phyloP scores from a whole-genome alignment of 2,797 vertebrate genomes.

The Gobionotothen gibberifrons region DNA sequence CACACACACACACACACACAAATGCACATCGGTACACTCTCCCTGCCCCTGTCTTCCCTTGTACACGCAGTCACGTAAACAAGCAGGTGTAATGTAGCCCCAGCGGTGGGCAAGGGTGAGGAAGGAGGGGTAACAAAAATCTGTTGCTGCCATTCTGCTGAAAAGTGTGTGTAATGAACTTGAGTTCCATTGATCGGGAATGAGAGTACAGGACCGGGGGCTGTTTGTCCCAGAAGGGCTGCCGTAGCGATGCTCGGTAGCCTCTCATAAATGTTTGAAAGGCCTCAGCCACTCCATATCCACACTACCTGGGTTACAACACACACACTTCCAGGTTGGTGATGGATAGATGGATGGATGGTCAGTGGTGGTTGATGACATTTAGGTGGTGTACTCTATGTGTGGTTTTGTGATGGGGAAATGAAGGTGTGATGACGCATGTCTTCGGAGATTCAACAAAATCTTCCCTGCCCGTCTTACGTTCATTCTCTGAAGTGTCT shows the following conservation, averaged over 20 bases:
- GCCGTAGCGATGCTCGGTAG: slow-evolving; percentile 69
- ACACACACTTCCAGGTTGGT: slow-evolving; percentile 63
- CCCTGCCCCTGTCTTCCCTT: slow-evolving; percentile 45
- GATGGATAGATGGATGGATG: slow-evolving; percentile 60
- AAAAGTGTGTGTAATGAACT: slow-evolving; percentile 82
- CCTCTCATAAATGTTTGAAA: slow-evolving; percentile 87
- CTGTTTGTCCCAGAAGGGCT: slow-evolving; percentile 84
- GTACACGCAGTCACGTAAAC: slow-evolving; percentile 74
- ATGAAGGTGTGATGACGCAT: not conserved
- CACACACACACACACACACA: slow-evolving; percentile 1
- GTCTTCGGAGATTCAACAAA: slow-evolving; percentile 9
- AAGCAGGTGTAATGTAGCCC: slow-evolving; percentile 70
- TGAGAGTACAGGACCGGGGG: slow-evolving; percentile 80
- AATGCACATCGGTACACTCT: slow-evolving; percentile 44
- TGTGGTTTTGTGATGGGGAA: slow-evolving; percentile 2
- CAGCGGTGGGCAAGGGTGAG: slow-evolving; percentile 64
- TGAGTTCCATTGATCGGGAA: slow-evolving; percentile 82
- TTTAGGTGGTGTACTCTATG: slow-evolving; percentile 23
- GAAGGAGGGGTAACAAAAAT: slow-evolving; percentile 38
- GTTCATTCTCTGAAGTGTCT: slow-evolving; percentile 11
- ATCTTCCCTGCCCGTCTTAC: slow-evolving; percentile 5
- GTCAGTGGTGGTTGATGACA: slow-evolving; percentile 50
- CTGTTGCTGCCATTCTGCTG: slow-evolving; percentile 67
- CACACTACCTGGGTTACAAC: slow-evolving; percentile 72
- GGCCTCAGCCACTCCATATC: slow-evolving; percentile 64